Base-by-base conservation (phyloP, 2,797 vertebrate genomes). In the Argyrosomus regius region DNA sequence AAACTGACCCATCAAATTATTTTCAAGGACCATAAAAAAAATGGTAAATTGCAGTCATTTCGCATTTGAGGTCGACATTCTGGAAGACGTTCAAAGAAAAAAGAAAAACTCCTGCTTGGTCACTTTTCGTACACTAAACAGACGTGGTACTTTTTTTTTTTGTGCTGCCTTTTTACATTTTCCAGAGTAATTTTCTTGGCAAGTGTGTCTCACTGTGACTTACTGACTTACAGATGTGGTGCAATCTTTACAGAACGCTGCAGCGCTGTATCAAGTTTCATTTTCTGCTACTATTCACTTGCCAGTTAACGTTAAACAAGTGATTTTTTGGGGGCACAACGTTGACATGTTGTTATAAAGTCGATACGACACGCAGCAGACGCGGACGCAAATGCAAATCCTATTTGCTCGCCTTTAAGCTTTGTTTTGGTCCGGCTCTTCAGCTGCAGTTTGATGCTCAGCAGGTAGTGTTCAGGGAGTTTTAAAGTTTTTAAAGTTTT, bases 91-190 rank as follows among this genome's bases (percentile, higher is more conserved):
- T 87, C 78, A 80, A 66, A 85, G 70, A 45, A 39, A 7, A 58
- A 13, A 43, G 1, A 58, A 50, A 77, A 50, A 77, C 39, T 63
- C 41, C 62, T 58, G 20, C 57, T 75, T 22, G 49, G 58, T 61
- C 52, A 65, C 49, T 5, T 65, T 16, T 20, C 35, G 22, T 49
- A 84, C 79, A 81, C 72, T 86, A 77, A 87, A 50, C 89, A 90
- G 85, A 83, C 74, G 2, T 2, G 14, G 3, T 2, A 3, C 24
- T 39, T 9, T 39, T 39, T n/a, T 2, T 35, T n/a, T 28, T 13
- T 14, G 3, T 10, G 0, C 67, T 74, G 82, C 3, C 61, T 80
- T 28, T 60, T 65, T 77, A 41, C 17, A 67, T 41, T 60, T 71
- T 60, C 43, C 31, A 71, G 41, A 62, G 60, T 71, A 9, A 80